Base-by-base conservation (phyloP, 2,888 invertebrate species). In the Stomorhina lunata region DNA sequence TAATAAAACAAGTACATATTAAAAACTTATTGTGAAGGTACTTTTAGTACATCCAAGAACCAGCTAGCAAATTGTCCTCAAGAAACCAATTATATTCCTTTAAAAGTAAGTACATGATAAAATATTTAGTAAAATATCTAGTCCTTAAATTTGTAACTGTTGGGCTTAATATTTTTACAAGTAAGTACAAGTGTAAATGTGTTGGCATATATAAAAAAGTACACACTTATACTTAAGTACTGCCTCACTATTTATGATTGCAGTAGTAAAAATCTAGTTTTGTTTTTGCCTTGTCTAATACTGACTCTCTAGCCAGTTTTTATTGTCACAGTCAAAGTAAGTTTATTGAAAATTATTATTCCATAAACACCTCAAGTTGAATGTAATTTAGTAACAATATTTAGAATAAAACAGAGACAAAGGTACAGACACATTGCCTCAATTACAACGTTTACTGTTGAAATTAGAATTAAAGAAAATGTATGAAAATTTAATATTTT, bases 281-380 rank as follows among this genome's bases (percentile, higher is more conserved):
- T 22, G 17, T 55, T 27, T 27, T 25, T 15, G 15, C 29, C 15
- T 32, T 37, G 37, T 37, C 17, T 6, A 43, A 43, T 43, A n/a
- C n/a, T 50, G 15, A 12, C 17, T 2, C 12, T 20, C 6, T 15
- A 53, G 37, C 48, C 20, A 57, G 27, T 61, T 50, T 76, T 76
- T 76, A 50, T 37, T 66, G 76, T 25, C 34, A 40, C 32, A 57
- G 69, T 65, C 57, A 63, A n/a, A n/a, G n/a, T n/a, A n/a, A n/a
- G 40, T 76, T 29, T 59, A 12, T 48, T n/a, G 20, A 50, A 61
- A 77, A 45, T 81, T 66, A 72, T 81, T 59, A 37, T 66, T 34
- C 50, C 65, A 72, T 81, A 81, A 81, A 76, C 81, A 76, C 76
- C 66, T 72, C 32, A 66, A 72, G 40, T 71, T 63, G 20, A 68